Evolutionary conservation across 2,113 vertebrate genomes (phyloP).

Genomic region (Polyodon spathula): DNA sequence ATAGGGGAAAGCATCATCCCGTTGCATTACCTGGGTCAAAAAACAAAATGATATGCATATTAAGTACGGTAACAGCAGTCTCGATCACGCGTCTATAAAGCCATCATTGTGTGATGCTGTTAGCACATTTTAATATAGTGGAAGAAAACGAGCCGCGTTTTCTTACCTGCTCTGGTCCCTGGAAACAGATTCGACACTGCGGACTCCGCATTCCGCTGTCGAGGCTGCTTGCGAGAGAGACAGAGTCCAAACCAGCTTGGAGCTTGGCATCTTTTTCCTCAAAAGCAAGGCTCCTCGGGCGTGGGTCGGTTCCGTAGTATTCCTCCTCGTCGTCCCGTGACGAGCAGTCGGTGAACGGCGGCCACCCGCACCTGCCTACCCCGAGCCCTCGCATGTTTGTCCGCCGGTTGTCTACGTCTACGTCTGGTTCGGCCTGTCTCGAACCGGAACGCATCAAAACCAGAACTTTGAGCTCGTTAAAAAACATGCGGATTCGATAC

Average conservation of each 20-base stretch:
- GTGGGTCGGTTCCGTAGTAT: slow-evolving; percentile 72
- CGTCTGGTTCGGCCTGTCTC: slow-evolving; percentile 69
- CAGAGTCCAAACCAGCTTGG: slow-evolving; percentile 72
- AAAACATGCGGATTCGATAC: slow-evolving; percentile 93
- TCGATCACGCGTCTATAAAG: not conserved
- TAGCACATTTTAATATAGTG: not conserved
- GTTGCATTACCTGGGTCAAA: too few species aligned
- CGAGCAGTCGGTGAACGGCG: slow-evolving; percentile 66
- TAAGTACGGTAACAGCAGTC: too few species aligned
- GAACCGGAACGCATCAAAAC: slow-evolving; percentile 81
- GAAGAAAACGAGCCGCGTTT: not conserved
- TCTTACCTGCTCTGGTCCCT: slow-evolving; percentile 81
- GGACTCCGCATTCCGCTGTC: slow-evolving; percentile 77
- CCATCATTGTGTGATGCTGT: slow-evolving; percentile 8
- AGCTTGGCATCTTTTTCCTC: slow-evolving; percentile 70
- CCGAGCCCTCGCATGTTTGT: slow-evolving; percentile 63
- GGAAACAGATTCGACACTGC: slow-evolving; percentile 88
- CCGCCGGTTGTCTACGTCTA: slow-evolving; percentile 42
- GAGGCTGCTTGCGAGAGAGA: slow-evolving; percentile 77
- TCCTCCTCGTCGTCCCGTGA: slow-evolving; percentile 69
- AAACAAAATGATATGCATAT: too few species aligned
- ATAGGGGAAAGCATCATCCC: too few species aligned
- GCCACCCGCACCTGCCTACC: slow-evolving; percentile 82
- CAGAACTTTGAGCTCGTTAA: slow-evolving; percentile 90
- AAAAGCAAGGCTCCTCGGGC: slow-evolving; percentile 64